Conservation (phyloP, 2,888 invertebrate species). For the Acronicta psi region DNA sequence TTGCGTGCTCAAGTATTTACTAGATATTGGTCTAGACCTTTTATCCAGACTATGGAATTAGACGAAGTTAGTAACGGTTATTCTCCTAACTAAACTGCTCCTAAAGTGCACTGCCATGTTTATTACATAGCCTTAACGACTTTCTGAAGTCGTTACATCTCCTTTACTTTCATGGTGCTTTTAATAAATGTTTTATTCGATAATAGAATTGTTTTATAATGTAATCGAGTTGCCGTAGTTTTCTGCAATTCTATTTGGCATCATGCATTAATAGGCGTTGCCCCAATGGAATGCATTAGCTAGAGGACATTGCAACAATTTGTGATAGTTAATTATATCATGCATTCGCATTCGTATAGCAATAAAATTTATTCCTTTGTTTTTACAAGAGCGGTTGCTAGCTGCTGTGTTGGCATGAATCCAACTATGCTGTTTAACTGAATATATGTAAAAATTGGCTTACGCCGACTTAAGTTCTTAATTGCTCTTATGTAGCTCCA, state of each 20-base stretch:
- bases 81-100: slow-evolving; percentile 1
- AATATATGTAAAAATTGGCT: slow-evolving; percentile 55
- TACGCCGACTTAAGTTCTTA: slow-evolving; percentile 24
- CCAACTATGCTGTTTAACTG: slow-evolving; percentile 72
- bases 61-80: slow-evolving; percentile 60
- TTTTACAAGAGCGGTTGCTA: slow-evolving; percentile 66
- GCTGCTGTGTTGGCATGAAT: slow-evolving; percentile 64
- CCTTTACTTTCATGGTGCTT: slow-evolving; percentile 23
- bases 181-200: slow-evolving; percentile 29
- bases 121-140: slow-evolving; percentile 21
- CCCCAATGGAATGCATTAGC: slow-evolving; percentile 26
- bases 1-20: slow-evolving; percentile 21
- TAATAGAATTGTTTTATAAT: slow-evolving; percentile 16
- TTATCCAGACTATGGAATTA: slow-evolving; percentile 57
- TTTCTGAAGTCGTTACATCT: slow-evolving; percentile 13
- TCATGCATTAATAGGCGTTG: slow-evolving; percentile 36
- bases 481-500: slow-evolving; percentile 7
- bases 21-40: slow-evolving; percentile 16
- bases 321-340: slow-evolving; percentile 39
- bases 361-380: slow-evolving; percentile 62
- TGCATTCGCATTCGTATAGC: slow-evolving; percentile 42
- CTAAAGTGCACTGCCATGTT: slow-evolving; percentile 37
- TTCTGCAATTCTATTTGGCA: slow-evolving; percentile 23
- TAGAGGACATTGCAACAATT: slow-evolving; percentile 33
- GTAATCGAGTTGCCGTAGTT: slow-evolving; percentile 3